Conservation (phyloP, 2,797 vertebrate genomes). For the Gallinago solitaria region DNA sequence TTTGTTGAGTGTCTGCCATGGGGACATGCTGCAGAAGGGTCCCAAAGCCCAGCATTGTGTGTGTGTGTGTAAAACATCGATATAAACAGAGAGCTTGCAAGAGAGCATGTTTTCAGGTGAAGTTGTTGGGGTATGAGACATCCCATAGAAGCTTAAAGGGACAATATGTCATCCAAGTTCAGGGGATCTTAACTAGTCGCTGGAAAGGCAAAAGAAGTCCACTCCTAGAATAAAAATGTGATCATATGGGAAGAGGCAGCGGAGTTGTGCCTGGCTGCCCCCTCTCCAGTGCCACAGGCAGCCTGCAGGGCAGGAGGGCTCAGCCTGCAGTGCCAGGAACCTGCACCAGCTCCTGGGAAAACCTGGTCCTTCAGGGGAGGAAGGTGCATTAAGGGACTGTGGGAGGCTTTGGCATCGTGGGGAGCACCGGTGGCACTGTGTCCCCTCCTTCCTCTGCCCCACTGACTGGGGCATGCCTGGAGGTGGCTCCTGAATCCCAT, state of each 20-base stretch:
- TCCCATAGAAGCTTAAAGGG: background rate
- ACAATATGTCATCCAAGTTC: accelerated
- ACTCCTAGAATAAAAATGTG: background rate
- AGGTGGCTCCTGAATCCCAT: background rate
- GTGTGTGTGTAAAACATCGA: background rate
- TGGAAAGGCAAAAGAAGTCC: background rate
- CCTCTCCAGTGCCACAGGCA: background rate
- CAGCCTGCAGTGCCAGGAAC: background rate
- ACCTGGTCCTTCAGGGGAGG: background rate
- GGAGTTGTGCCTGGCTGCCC: accelerated
- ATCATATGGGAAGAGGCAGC: background rate
- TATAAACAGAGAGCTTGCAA: background rate
- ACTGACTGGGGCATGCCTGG: accelerated
- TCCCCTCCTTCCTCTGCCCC: background rate
- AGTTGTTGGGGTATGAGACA: background rate
- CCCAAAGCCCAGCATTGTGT: background rate
- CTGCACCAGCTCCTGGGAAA: background rate
- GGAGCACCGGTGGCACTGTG: accelerated
- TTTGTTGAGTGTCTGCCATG: background rate
- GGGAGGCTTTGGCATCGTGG: accelerated
- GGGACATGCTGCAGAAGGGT: background rate
- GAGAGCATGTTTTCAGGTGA: background rate
- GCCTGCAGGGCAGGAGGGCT: accelerated
- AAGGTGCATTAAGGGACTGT: accelerated
- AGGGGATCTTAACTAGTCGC: background rate